These are phyloP conservation scores for Geodia barretti DNA, from an alignment of 37 sponge, comb jelly and placozoan species.

Conservation along the genomic window DNA sequence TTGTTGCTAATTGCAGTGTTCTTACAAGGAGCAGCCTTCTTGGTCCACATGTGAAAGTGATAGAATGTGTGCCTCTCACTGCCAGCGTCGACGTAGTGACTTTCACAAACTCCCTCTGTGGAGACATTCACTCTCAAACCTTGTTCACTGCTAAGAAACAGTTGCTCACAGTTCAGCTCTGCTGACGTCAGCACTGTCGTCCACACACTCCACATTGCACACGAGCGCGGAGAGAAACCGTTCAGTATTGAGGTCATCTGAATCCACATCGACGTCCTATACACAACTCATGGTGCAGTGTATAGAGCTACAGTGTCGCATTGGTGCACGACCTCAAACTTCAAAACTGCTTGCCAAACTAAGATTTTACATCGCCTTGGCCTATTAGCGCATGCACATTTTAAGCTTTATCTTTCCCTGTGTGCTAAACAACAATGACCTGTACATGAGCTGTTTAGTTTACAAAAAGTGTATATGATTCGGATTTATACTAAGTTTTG, in stretches of 20 bases:
- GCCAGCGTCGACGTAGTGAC: background rate
- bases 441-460: background rate
- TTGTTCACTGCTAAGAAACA: background rate
- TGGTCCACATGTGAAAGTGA: background rate
- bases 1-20: no score
- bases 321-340: no score
- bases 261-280: background rate
- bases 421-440: no score
- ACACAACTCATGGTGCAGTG: background rate
- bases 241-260: background rate
- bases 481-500: no score
- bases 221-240: background rate
- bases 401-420: background rate
- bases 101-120: conserved; percentile 3
- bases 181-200: background rate
- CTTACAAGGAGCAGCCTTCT: no score
- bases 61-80: background rate
- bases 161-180: background rate
- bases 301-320: background rate
- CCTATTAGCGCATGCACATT: background rate
- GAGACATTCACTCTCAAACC: background rate
- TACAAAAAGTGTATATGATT: no score
- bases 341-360: no score
- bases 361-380: no score
- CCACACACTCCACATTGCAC: conserved; percentile 13